These are phyloP conservation scores for Gymnarchus niloticus DNA, from an alignment of 2,113 vertebrate species.

Conservation along the genomic window DNA sequence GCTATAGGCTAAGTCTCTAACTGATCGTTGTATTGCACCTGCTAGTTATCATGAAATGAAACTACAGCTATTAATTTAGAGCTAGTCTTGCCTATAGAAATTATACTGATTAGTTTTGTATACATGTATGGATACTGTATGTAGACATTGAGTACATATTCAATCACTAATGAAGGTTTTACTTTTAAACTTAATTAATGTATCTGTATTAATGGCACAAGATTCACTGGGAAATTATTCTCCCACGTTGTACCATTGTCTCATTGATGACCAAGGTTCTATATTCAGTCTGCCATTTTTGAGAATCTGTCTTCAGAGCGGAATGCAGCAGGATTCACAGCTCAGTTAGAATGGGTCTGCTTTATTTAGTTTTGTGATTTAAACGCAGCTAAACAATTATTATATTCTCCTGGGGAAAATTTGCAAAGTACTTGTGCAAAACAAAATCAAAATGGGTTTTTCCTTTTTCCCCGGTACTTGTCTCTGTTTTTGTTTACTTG, in stretches of 20 bases:
- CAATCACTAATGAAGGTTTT: not conserved
- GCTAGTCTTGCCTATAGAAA: not conserved
- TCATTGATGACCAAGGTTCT: not conserved
- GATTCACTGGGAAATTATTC: not conserved
- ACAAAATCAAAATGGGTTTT: slow-evolving; percentile 38
- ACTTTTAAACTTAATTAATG: not conserved
- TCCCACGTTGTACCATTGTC: not conserved
- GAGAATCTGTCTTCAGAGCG: not conserved
- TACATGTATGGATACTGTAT: not conserved
- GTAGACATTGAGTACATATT: not conserved
- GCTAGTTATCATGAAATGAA: not conserved
- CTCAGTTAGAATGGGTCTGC: not conserved
- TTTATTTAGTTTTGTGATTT: not conserved
- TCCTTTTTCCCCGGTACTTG: not conserved
- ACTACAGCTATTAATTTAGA: not conserved
- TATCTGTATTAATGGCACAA: not conserved
- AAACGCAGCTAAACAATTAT: not conserved
- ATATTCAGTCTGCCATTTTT: not conserved
- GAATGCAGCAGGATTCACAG: not conserved
- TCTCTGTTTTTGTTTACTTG: not conserved
- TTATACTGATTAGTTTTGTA: not conserved
- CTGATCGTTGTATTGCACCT: slow-evolving; percentile 9
- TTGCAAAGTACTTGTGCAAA: slow-evolving; percentile 45
- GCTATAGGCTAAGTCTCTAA: not conserved
- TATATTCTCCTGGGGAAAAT: not conserved